Conservation (phyloP, 2,888 invertebrate species). For the Geotrupes spiniger region DNA sequence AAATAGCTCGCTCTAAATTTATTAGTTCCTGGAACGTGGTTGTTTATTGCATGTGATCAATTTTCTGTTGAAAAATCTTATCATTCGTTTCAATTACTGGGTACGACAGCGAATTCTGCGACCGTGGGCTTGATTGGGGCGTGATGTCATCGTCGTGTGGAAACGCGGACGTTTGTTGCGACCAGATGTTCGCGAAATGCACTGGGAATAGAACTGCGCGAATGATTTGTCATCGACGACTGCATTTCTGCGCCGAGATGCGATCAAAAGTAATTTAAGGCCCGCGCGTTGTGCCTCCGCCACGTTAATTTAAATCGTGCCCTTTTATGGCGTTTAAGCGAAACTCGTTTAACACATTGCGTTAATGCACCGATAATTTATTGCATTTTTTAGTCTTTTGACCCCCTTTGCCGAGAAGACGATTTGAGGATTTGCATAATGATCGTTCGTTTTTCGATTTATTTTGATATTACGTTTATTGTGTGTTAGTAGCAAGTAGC, state of each 20-base stretch:
- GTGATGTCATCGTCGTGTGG: slow-evolving; percentile 15
- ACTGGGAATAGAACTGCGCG: slow-evolving; percentile 17
- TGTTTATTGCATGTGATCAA: no score
- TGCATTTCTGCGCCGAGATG: background rate
- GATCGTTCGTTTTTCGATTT: no score
- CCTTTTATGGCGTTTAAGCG: background rate
- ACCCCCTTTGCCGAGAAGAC: background rate
- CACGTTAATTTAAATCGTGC: background rate
- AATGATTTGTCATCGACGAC: slow-evolving; percentile 16
- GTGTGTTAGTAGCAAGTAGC: no score
- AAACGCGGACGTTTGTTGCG: slow-evolving; percentile 15
- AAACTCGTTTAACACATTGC: slow-evolving; percentile 2
- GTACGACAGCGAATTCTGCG: slow-evolving; percentile 6
- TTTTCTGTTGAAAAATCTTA: slow-evolving; percentile 4
- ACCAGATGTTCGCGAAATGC: slow-evolving; percentile 17
- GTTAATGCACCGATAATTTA: background rate
- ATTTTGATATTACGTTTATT: no score
- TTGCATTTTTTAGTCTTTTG: background rate
- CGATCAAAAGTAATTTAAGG: background rate
- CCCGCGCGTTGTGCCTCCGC: background rate
- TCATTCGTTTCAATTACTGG: background rate
- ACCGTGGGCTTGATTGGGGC: slow-evolving; percentile 13
- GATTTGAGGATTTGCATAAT: background rate
- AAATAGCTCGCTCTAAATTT: no score
- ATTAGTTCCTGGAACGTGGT: no score